These are phyloP conservation scores for Alloscopus bannaensis DNA, from an alignment of 2,888 invertebrate species.

Conservation along the genomic window DNA sequence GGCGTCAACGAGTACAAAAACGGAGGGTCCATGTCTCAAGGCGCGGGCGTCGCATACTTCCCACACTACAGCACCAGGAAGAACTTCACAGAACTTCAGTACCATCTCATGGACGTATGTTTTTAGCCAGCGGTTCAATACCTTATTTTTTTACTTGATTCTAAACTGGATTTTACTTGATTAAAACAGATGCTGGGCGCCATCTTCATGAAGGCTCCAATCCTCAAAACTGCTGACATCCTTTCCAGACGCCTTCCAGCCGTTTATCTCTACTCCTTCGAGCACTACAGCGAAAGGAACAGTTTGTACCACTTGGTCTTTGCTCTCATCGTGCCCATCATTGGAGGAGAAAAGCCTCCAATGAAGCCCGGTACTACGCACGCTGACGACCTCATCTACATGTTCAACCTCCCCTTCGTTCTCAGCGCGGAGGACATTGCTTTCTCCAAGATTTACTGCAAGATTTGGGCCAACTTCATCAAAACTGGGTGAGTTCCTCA, in stretches of 20 bases:
- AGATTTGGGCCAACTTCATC: conserved; percentile 60
- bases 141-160: too few relatives aligned
- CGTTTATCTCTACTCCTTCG: conserved; percentile 70
- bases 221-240: conserved; percentile 65
- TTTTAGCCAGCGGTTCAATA: too few relatives aligned
- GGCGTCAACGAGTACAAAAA: conserved; percentile 50
- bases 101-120: conserved; percentile 60
- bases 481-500: conserved; percentile 6
- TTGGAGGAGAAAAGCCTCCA: conserved; percentile 61
- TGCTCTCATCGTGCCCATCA: conserved; percentile 35
- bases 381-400: conserved; percentile 69
- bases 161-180: too few relatives aligned
- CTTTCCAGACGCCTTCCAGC: conserved; percentile 50
- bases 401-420: conserved; percentile 60
- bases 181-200: conserved; percentile 68
- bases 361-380: conserved; percentile 59
- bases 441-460: conserved; percentile 46
- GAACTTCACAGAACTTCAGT: conserved; percentile 51
- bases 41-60: conserved; percentile 45
- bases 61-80: background rate
- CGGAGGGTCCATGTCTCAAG: conserved; percentile 58
- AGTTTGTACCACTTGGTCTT: conserved; percentile 60
- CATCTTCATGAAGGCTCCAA: conserved; percentile 67
- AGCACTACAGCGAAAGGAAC: conserved; percentile 50
- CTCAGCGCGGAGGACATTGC: conserved; percentile 28